Evolutionary conservation across 2,888 invertebrate genomes (phyloP).

Genomic region (Myopa tessellatipennis): DNA sequence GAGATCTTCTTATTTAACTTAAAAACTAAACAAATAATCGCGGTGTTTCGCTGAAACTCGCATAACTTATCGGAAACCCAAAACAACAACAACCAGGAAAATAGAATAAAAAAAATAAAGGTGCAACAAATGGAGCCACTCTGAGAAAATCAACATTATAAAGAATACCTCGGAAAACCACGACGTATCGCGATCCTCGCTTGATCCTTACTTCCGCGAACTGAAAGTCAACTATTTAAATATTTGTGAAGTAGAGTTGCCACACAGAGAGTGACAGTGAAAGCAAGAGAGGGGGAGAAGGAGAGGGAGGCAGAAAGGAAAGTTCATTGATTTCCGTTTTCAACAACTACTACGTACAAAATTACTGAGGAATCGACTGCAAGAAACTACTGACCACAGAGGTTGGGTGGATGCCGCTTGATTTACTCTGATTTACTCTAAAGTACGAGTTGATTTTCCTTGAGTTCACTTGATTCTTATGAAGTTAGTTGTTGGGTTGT

Average conservation of each 20-base stretch:
- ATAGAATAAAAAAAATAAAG: conserved; percentile 3
- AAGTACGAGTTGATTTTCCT: too few relatives aligned
- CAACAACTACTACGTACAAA: too few relatives aligned
- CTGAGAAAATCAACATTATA: conserved; percentile 7
- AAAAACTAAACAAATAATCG: conserved; percentile 35
- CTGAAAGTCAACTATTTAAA: conserved; percentile 19
- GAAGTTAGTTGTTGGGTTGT: too few relatives aligned
- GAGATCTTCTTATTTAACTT: conserved; percentile 14
- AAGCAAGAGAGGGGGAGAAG: not conserved
- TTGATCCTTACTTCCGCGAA: conserved; percentile 36
- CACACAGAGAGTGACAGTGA: not conserved
- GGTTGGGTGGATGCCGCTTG: too few relatives aligned
- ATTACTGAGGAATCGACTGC: too few relatives aligned
- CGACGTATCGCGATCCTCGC: not conserved
- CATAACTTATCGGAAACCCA: not conserved
- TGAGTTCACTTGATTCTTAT: too few relatives aligned
- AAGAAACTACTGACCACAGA: too few relatives aligned
- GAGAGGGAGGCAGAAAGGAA: too few relatives aligned
- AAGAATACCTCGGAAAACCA: not conserved
- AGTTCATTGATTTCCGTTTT: too few relatives aligned
- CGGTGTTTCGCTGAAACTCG: not conserved
- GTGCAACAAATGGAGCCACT: conserved; percentile 32
- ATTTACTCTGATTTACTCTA: too few relatives aligned
- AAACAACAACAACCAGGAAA: not conserved
- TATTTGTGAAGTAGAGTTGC: not conserved